These are phyloP conservation scores for Fistularia tabacaria DNA, from an alignment of 2,797 vertebrate species.

Conservation along the genomic window DNA sequence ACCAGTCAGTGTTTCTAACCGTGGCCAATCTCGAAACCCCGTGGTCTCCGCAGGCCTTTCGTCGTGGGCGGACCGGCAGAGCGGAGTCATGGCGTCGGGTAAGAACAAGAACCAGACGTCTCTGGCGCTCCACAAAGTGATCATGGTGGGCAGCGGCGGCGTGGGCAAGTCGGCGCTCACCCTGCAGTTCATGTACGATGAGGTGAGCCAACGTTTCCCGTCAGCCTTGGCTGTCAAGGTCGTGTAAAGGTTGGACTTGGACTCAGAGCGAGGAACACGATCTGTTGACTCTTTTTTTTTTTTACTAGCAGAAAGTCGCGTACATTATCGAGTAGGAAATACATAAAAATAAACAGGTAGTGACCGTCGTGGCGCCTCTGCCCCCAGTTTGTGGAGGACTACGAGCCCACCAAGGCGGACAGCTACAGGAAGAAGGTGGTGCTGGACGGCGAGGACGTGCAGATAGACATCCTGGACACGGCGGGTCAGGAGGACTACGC, in stretches of 20 bases:
- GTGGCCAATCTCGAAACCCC: no score
- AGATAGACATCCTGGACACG: constrained; percentile 97
- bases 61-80: background rate
- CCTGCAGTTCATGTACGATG: constrained; percentile 94
- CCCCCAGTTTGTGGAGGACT: constrained; percentile 94
- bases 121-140: constrained; percentile 90
- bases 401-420: constrained; percentile 97
- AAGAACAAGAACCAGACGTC: constrained; percentile 90
- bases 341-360: no score
- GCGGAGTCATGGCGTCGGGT: constrained; percentile 60
- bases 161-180: constrained; percentile 97
- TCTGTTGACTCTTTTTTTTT: no score
- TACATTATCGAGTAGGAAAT: no score
- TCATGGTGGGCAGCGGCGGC: constrained; percentile 97
- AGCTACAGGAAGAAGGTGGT: constrained; percentile 99
- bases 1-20: no score
- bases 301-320: no score
- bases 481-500: constrained; percentile 98
- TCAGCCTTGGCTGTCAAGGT: background rate
- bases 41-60: background rate
- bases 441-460: constrained; percentile 91
- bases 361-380: background rate
- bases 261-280: no score
- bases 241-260: no score
- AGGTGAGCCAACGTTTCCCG: constrained; percentile 73